phyloP scores from a whole-genome alignment of 1,140 invertebrate species.

The Neodiprion pinetum region DNA sequence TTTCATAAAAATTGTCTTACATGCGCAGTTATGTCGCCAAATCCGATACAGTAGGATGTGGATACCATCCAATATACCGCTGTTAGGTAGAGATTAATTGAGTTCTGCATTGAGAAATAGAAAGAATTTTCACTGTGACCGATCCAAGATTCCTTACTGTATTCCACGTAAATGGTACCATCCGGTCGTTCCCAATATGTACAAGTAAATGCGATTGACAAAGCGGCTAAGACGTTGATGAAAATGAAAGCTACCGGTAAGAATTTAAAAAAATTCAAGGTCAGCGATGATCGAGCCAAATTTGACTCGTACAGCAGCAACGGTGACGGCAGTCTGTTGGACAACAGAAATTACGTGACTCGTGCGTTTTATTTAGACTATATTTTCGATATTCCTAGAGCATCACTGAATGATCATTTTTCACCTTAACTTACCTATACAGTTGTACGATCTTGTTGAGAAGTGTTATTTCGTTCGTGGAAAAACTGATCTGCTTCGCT shows the following conservation, averaged over 20 bases:
- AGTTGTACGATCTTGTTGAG: background rate
- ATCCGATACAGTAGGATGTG: constrained; percentile 4
- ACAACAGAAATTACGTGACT: background rate
- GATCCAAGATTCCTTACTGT: background rate
- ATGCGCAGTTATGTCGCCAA: constrained; percentile 2
- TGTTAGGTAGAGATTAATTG: background rate
- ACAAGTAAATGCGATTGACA: constrained; percentile 1
- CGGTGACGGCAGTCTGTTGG: background rate
- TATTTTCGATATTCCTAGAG: background rate
- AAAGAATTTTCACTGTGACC: constrained; percentile 4
- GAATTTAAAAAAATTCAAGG: background rate
- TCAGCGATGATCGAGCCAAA: background rate
- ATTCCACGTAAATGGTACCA: background rate
- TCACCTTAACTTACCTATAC: background rate
- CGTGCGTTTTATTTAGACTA: background rate
- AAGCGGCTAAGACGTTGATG: background rate
- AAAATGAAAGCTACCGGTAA: background rate
- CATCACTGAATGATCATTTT: background rate
- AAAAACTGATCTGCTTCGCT: constrained; percentile 1
- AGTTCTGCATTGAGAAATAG: constrained; percentile 5
- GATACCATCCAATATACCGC: background rate
- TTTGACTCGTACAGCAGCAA: constrained; percentile 1
- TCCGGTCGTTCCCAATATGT: constrained; percentile 1
- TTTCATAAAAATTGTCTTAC: background rate
- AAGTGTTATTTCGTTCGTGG: background rate